These are phyloP conservation scores for Stegastes partitus DNA, from an alignment of 2,113 vertebrate species.

Conservation along the genomic window DNA sequence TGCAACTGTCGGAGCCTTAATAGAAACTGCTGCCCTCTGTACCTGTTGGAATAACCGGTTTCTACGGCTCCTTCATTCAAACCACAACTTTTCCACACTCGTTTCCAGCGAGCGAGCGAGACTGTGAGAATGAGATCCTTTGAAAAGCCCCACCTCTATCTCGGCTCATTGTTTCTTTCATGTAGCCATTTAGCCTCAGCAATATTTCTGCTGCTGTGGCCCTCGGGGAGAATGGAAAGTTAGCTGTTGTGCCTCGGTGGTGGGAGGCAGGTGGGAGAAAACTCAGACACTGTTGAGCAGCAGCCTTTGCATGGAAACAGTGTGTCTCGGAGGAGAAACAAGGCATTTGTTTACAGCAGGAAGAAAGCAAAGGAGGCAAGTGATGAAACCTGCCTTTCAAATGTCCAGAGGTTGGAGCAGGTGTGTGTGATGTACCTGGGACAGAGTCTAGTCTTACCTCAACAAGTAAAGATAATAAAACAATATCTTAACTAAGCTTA, in stretches of 20 bases:
- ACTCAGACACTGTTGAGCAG: slow-evolving; percentile 49
- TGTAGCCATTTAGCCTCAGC: slow-evolving; percentile 39
- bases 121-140: background rate
- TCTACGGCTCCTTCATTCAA: slow-evolving; percentile 24
- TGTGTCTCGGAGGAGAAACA: slow-evolving; percentile 68
- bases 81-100: slow-evolving; percentile 21
- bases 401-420: slow-evolving; percentile 20
- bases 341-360: slow-evolving; percentile 71
- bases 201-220: slow-evolving; percentile 44
- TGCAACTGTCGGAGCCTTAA: too few relatives aligned
- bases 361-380: slow-evolving; percentile 43
- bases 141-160: slow-evolving; percentile 21
- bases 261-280: slow-evolving; percentile 74
- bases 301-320: slow-evolving; percentile 70
- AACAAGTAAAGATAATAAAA: background rate
- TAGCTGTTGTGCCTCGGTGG: slow-evolving; percentile 63
- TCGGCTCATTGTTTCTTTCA: slow-evolving; percentile 26
- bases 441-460: background rate
- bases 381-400: slow-evolving; percentile 57
- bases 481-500: background rate
- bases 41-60: slow-evolving; percentile 42
- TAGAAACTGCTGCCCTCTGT: slow-evolving; percentile 3
- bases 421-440: slow-evolving; percentile 17
- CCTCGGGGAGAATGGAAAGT: slow-evolving; percentile 59
- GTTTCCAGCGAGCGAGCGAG: background rate